Base-by-base conservation (phyloP, 2,888 invertebrate genomes). In the Drosophila mimica region DNA sequence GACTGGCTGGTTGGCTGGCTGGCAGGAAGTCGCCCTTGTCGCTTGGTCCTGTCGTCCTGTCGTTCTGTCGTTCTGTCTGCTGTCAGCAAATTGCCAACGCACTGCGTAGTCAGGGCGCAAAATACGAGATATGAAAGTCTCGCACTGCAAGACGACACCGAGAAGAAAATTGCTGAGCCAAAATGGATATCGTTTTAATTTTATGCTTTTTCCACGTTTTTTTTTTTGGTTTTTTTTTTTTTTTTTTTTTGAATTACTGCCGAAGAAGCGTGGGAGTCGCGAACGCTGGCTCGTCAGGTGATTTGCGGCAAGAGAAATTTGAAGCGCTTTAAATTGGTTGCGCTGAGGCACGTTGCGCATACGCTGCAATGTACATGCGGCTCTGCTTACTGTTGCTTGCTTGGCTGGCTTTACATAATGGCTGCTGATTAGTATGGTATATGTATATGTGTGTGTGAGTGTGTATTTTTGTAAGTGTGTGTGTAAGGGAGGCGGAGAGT, bases 181-280 rank as follows among this genome's bases (percentile, higher is more conserved):
- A 88, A 87, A 87, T 88, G 84, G 83, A 83, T 86, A 87, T 88
- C 87, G 84, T 86, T 87, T 87, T 86, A 87, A 88, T 78, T 78
- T 78, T 74, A 61, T 62, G 30, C 31, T 15, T 17, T 17, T n/a
- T 46, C 36, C 25, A 25, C 25, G 1, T 25, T 25, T 25, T 25
- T 25, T 25, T 2, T 11, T 15, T 46, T 33, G 34, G 36, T 49
- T 59, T 59, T 33, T 11, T 15, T 46, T 33, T 40, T 43, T 49
- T 59, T 59, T 33, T 30, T 46, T 75, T 74, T 78, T 75, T 67
- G 74, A 85, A 82, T 86, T 86, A 82, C 68, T 66, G 63, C 62
- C 62, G 57, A 57, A 31, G 65, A 57, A 28, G 49, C 34, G 67
- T 56, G 36, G 76, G 49, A 57, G 69, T 38, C 49, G 62, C 73